phyloP scores from a whole-genome alignment of 2,113 vertebrate genomes.

The Pseudopodoces humilis region DNA sequence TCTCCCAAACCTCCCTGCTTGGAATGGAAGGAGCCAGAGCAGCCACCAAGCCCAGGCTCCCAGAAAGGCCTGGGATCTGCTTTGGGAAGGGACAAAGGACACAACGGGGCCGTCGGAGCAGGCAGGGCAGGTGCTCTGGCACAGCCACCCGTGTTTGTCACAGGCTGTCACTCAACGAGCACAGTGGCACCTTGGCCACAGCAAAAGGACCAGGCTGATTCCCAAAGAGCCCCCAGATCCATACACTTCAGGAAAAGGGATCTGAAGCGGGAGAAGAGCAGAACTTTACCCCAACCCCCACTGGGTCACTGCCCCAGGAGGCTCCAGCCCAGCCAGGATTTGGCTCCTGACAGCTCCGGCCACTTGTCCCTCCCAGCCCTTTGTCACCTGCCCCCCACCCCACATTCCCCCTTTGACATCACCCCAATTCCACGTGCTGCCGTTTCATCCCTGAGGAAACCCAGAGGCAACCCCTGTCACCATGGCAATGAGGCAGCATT shows the following conservation, averaged over 20 bases:
- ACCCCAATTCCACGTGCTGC: not conserved
- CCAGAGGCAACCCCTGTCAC: not conserved
- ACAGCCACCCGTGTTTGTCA: not conserved
- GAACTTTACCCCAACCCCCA: accelerated
- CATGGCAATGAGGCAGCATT: not conserved
- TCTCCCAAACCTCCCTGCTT: not conserved
- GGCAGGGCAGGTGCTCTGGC: not conserved
- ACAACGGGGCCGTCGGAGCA: accelerated
- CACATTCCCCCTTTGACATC: accelerated
- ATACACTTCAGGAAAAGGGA: accelerated
- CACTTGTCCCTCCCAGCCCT: not conserved
- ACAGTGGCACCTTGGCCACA: not conserved
- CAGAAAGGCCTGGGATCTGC: not conserved
- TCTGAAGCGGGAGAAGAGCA: accelerated
- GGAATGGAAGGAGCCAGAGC: not conserved
- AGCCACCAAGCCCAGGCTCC: not conserved
- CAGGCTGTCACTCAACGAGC: accelerated
- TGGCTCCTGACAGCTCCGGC: not conserved
- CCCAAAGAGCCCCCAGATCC: not conserved
- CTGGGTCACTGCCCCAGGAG: accelerated
- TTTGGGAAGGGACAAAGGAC: not conserved
- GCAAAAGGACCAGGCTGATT: not conserved
- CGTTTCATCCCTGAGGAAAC: not conserved
- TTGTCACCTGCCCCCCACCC: too few relatives aligned
- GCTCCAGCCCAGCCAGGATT: not conserved